These are phyloP conservation scores for Hybognathus amarus DNA, from an alignment of 2,797 vertebrate species.

Conservation along the genomic window DNA sequence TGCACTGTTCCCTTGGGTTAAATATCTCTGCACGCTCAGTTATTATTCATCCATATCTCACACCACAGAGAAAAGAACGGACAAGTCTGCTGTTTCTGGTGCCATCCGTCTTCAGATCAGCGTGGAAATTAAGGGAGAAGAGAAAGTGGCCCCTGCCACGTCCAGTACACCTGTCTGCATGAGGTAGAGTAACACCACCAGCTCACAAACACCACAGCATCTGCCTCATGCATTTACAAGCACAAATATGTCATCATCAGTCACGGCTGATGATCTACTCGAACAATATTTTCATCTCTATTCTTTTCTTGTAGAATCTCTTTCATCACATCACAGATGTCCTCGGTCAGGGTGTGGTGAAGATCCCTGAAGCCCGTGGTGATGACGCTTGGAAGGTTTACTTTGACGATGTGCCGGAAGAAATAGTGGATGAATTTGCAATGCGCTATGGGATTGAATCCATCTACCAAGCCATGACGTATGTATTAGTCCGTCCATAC, in stretches of 20 bases:
- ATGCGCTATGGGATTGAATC: conserved; percentile 99
- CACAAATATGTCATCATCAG: not conserved
- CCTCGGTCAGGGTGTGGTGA: conserved; percentile 88
- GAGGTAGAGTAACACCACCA: conserved; percentile 78
- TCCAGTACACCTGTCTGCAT: conserved; percentile 97
- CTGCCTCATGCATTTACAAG: not conserved
- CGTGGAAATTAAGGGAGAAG: conserved; percentile 98
- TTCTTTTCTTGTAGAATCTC: conserved; percentile 84
- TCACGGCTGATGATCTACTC: not conserved
- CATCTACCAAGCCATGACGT: conserved; percentile 99
- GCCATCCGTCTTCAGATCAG: conserved; percentile 98
- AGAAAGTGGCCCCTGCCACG: conserved; percentile 96
- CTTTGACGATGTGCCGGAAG: conserved; percentile 95
- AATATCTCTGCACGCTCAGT: not conserved
- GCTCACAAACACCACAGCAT: not conserved
- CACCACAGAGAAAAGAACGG: conserved; percentile 92
- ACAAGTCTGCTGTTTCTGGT: conserved; percentile 97
- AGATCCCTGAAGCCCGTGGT: conserved; percentile 91
- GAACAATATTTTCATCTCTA: not conserved
- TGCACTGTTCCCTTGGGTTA: not conserved
- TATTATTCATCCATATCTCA: conserved; percentile 26
- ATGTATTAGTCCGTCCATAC: conserved; percentile 66
- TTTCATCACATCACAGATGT: conserved; percentile 95
- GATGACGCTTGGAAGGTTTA: conserved; percentile 98
- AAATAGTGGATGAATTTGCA: conserved; percentile 97